phyloP scores from a whole-genome alignment of 2,888 invertebrate species.

The Schizotus pectinicornis region DNA sequence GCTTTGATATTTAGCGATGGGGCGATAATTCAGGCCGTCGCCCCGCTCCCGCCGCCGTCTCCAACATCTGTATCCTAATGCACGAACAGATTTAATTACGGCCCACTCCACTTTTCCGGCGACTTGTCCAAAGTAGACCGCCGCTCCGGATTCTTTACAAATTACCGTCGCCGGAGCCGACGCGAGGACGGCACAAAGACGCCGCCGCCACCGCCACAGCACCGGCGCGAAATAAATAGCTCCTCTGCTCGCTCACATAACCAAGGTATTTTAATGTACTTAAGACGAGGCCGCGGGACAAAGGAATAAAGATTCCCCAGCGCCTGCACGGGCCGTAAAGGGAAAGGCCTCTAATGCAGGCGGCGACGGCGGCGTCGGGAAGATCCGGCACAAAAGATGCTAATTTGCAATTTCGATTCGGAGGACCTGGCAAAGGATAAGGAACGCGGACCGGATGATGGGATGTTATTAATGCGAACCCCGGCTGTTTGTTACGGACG shows the following conservation, averaged over 20 bases:
- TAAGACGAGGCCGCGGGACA: slow-evolving; percentile 39
- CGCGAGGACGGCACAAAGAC: slow-evolving; percentile 12
- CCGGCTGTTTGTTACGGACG: too few relatives aligned
- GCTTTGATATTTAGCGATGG: slow-evolving; percentile 26
- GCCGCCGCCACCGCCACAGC: too few relatives aligned
- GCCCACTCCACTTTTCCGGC: slow-evolving; percentile 1
- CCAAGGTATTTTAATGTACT: slow-evolving; percentile 45
- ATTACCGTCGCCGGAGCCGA: slow-evolving; percentile 15
- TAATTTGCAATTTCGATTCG: slow-evolving; percentile 26
- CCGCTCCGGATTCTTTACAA: slow-evolving; percentile 25
- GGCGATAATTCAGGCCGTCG: slow-evolving; percentile 25
- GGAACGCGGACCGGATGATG: too few relatives aligned
- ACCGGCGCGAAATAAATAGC: slow-evolving; percentile 41
- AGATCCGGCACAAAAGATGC: slow-evolving; percentile 20
- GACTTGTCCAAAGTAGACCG: slow-evolving; percentile 26
- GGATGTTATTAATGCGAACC: too few relatives aligned
- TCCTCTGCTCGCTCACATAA: slow-evolving; percentile 37
- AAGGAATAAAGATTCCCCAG: slow-evolving; percentile 38
- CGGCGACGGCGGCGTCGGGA: slow-evolving; percentile 8
- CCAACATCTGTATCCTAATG: slow-evolving; percentile 27
- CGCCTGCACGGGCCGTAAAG: slow-evolving; percentile 28
- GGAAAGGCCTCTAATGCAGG: slow-evolving; percentile 15
- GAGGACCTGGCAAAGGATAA: background rate
- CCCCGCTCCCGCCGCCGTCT: slow-evolving; percentile 19
- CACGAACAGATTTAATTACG: slow-evolving; percentile 31